Evolutionary conservation across 1,140 invertebrate genomes (phyloP), one percentile per base, ranked within the genome.

Genomic region (Xylocopa sonorina): DNA sequence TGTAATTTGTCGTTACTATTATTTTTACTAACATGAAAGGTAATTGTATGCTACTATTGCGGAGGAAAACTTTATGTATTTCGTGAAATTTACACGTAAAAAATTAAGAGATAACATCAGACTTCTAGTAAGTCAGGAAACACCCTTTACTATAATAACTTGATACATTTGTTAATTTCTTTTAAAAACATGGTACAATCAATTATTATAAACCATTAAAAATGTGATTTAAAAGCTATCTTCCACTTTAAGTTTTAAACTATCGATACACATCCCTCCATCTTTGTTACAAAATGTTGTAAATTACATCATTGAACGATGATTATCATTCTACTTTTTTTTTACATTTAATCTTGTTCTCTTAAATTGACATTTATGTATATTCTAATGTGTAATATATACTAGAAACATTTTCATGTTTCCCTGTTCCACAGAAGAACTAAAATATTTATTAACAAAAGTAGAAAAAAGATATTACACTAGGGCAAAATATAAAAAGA

Each of bases 391-490:
- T n/a, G 5, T 62, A 46, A 63, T 69, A 51, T 34, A 60, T 55
- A n/a, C 41, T 57, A 78, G n/a, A 16, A 60, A 78, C 55, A 63
- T 46, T 27, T 78, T 34, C 41, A 53, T 4, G n/a, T 55, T 46
- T 78, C n/a, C 21, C 24, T 0, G 4, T 48, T 51, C n/a, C 9
- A 4, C 46, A 53, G 29, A 55, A 64, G 38, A 55, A 64, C 38
- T 38, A 24, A 73, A 64, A 53, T 73, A 16, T 73, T 78, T 78
- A 63, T 73, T 78, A 78, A 73, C 58, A 63, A 73, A 78, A 78
- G 29, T 78, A 73, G 16, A 72, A 71, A 71, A 78, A 38, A 51
- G 38, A 48, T 12, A 46, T 63, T 57, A 73, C 21, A 51, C 27
- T 68, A 57, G 38, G 14, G 38, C 73, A 48, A 73, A 38, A 73